A percentile compares a stretch with the other conserved stretches of the same genome.
These are phyloP conservation scores for Crotophaga sulcirostris DNA, from an alignment of 2,113 vertebrate species.

Conservation along the genomic window DNA sequence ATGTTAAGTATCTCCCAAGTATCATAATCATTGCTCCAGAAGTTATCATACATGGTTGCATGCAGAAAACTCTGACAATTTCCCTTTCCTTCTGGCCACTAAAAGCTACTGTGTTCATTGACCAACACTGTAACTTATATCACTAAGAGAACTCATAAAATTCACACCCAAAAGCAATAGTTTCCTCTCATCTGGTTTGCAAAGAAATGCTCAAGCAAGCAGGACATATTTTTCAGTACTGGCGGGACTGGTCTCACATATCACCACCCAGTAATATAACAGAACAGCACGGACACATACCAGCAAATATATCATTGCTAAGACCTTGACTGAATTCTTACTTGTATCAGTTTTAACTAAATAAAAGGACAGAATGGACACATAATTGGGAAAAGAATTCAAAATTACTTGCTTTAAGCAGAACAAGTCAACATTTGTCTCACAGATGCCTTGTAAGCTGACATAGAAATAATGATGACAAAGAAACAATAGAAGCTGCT, in stretches of 20 bases:
- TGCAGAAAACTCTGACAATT: neutral
- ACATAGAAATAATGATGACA: neutral
- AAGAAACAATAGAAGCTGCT: neutral
- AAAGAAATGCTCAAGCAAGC: neutral
- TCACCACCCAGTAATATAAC: neutral
- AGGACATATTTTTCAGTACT: neutral
- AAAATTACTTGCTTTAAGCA: neutral
- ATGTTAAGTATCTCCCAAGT: neutral
- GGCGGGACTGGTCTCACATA: neutral
- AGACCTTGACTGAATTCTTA: neutral
- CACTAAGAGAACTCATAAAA: neutral
- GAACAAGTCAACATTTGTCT: neutral
- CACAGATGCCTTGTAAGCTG: neutral
- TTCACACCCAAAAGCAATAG: neutral
- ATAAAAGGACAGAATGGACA: neutral
- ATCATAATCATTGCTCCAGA: neutral
- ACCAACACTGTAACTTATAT: neutral
- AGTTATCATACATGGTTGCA: neutral
- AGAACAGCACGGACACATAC: neutral
- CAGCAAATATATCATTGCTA: neutral
- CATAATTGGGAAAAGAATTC: neutral
- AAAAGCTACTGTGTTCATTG: neutral
- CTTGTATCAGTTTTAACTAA: neutral
- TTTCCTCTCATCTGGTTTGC: neutral
- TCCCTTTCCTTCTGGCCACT: neutral